A percentile compares a stretch with the other conserved stretches of the same genome.
Conservation (phyloP, 2,888 invertebrate species). For the Anthrax anthrax region DNA sequence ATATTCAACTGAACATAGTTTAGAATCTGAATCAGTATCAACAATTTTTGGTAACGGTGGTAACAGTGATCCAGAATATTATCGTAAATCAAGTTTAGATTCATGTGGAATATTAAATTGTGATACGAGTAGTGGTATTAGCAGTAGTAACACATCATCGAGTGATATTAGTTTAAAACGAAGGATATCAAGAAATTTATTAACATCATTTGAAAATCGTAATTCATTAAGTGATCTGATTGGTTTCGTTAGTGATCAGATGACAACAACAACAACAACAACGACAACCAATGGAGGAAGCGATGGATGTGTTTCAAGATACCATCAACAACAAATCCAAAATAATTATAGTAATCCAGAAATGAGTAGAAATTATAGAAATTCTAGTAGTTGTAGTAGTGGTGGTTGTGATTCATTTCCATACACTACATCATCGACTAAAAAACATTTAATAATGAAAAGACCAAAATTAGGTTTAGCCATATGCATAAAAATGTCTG, state of each 20-base stretch:
- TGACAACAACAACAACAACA: slow-evolving; percentile 10
- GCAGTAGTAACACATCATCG: slow-evolving; percentile 35
- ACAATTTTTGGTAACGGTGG: slow-evolving; percentile 6
- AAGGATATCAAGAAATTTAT: slow-evolving; percentile 42
- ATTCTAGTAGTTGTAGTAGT: slow-evolving; percentile 1
- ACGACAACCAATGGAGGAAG: slow-evolving; percentile 17
- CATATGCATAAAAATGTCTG: slow-evolving; percentile 44
- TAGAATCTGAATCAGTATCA: neutral
- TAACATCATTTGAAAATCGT: slow-evolving; percentile 34
- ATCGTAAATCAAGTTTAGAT: slow-evolving; percentile 28
- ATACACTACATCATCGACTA: neutral
- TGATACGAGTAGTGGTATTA: too few species aligned
- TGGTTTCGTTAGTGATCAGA: slow-evolving; percentile 30
- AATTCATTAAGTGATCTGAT: slow-evolving; percentile 31
- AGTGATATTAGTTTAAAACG: slow-evolving; percentile 45
- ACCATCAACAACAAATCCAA: slow-evolving; percentile 6
- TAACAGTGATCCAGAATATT: slow-evolving; percentile 21
- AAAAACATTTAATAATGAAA: slow-evolving; percentile 8
- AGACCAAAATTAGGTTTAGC: slow-evolving; percentile 50
- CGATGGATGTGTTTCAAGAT: slow-evolving; percentile 24
- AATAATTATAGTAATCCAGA: slow-evolving; percentile 33
- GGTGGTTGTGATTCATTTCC: neutral
- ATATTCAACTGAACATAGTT: too few species aligned
- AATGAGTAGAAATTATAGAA: slow-evolving; percentile 15
- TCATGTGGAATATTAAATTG: slow-evolving; percentile 11